phyloP scores from a whole-genome alignment of 1,140 invertebrate species.

The Bombus confusus region DNA sequence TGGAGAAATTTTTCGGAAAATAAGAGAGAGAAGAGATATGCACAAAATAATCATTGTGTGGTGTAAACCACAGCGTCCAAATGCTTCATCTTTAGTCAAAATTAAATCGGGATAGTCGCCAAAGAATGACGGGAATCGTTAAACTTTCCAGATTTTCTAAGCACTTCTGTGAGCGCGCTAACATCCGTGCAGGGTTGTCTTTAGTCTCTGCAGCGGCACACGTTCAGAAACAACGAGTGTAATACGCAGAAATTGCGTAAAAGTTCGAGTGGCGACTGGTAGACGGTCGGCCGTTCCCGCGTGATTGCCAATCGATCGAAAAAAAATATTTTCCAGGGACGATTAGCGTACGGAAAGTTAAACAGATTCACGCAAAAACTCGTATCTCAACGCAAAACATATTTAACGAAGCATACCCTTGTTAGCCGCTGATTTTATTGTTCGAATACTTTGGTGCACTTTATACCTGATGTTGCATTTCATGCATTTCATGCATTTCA shows the following conservation, averaged over 20 bases:
- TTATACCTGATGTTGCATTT: neutral
- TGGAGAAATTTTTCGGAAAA: neutral
- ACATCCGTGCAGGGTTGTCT: constrained; percentile 53
- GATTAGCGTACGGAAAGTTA: neutral
- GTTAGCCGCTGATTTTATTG: neutral
- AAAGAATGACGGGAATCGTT: constrained; percentile 76
- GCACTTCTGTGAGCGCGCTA: constrained; percentile 39
- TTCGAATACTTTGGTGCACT: neutral
- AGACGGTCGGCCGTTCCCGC: constrained; percentile 22
- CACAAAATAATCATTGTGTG: neutral
- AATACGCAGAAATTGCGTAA: constrained; percentile 58
- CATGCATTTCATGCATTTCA: neutral
- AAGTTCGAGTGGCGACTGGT: constrained; percentile 21
- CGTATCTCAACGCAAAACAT: neutral
- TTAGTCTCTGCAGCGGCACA: neutral
- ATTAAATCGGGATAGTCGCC: constrained; percentile 59
- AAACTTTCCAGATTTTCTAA: constrained; percentile 77
- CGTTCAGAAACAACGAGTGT: constrained; percentile 30
- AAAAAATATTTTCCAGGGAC: constrained; percentile 14
- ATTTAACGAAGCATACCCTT: neutral
- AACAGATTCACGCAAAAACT: constrained; percentile 2
- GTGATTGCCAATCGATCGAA: constrained; percentile 52
- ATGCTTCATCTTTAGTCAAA: constrained; percentile 57
- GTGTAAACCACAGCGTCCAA: constrained; percentile 37
- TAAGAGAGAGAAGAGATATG: neutral